Percentiles rank a stretch among this genome's conserved stretches.
These are phyloP conservation scores for Trididemnum clinides DNA, from an alignment of 23 tunicate genomes.

Conservation along the genomic window DNA sequence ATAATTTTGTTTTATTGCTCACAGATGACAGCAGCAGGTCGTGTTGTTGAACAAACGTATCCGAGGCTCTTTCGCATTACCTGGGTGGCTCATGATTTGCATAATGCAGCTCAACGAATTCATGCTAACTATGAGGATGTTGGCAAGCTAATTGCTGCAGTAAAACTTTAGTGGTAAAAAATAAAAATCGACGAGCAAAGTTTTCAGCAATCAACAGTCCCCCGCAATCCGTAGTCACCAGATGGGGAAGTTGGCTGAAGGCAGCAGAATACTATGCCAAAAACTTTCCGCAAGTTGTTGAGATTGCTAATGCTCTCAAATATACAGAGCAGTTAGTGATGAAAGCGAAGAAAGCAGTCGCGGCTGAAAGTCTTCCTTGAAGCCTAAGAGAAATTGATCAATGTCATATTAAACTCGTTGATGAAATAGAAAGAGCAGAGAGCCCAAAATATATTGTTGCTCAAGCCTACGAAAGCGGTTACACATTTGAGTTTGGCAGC, in stretches of 20 bases:
- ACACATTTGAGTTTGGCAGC: too few relatives aligned
- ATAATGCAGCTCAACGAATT: slow-evolving; percentile 51
- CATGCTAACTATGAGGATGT: slow-evolving; percentile 41
- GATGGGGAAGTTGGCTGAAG: slow-evolving; percentile 3
- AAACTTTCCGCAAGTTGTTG: background rate
- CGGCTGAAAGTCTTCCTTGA: too few relatives aligned
- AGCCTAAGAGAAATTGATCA: too few relatives aligned
- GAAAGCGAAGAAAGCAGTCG: too few relatives aligned
- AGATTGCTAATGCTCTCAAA: background rate
- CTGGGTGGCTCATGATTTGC: slow-evolving; percentile 41
- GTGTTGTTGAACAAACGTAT: slow-evolving; percentile 37
- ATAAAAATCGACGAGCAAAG: slow-evolving; percentile 40
- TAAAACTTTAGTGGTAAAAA: slow-evolving; percentile 46
- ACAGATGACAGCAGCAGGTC: slow-evolving; percentile 60
- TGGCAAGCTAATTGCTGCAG: slow-evolving; percentile 45
- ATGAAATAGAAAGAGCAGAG: too few relatives aligned
- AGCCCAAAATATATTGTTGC: too few relatives aligned
- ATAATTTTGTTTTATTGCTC: slow-evolving; percentile 42
- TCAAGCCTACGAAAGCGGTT: too few relatives aligned
- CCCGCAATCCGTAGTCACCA: slow-evolving; percentile 44
- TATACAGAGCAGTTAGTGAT: too few relatives aligned
- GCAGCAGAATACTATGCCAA: background rate
- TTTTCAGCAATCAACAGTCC: slow-evolving; percentile 50
- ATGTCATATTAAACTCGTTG: too few relatives aligned
- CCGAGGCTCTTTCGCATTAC: slow-evolving; percentile 45